Conservation (phyloP, 92 coral and sea anemone genomes). For the Diadumene lineata region DNA sequence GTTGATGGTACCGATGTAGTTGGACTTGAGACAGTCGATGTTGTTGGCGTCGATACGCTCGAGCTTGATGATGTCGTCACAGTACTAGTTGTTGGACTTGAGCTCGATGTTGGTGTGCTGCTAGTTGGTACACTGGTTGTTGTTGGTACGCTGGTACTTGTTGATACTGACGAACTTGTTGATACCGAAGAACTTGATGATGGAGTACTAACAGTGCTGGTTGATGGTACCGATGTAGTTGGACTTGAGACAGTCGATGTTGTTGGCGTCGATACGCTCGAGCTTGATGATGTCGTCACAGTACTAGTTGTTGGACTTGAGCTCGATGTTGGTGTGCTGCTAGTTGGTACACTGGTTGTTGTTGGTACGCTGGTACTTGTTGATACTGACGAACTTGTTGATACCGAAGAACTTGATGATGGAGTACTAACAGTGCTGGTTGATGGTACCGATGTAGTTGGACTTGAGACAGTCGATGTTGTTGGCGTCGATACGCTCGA, state of each 20-base stretch:
- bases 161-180: too few species aligned
- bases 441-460: too few species aligned
- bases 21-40: not conserved
- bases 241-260: not conserved
- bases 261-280: conserved; percentile 23
- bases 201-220: not conserved
- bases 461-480: too few species aligned
- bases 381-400: too few species aligned
- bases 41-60: conserved; percentile 13
- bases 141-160: too few species aligned
- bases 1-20: conserved; percentile 2
- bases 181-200: not conserved
- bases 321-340: conserved; percentile 15
- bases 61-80: too few species aligned
- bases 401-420: too few species aligned
- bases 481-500: too few species aligned
- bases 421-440: too few species aligned
- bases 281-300: conserved; percentile 14
- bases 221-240: not conserved
- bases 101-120: too few species aligned
- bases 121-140: too few species aligned
- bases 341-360: too few species aligned
- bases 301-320: conserved; percentile 17
- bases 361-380: conserved; percentile 19
- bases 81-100: not conserved